Conservation (phyloP, 2,797 vertebrate species). For the Bryconaethiops microstoma region DNA sequence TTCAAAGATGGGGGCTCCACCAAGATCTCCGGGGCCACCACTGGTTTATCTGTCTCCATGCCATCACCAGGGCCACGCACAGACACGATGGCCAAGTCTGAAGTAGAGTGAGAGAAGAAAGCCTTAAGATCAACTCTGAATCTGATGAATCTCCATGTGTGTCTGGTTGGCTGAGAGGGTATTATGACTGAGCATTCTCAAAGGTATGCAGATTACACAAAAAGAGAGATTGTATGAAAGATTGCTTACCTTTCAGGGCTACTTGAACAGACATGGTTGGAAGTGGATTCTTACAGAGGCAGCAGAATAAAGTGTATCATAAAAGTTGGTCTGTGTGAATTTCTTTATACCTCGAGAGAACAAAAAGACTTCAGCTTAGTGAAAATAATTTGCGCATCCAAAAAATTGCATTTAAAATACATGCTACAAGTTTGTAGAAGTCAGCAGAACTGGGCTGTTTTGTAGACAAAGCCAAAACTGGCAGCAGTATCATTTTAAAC, state of each 20-base stretch:
- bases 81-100: slow-evolving; percentile 72
- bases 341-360: not conserved
- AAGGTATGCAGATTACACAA: slow-evolving; percentile 5
- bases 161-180: slow-evolving; percentile 18
- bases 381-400: too few species aligned
- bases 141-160: not conserved
- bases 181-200: not conserved
- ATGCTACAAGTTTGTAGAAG: not conserved
- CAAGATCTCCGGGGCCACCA: slow-evolving; percentile 71
- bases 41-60: slow-evolving; percentile 90
- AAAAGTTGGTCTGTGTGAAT: not conserved
- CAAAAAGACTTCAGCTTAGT: not conserved
- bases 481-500: not conserved
- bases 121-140: not conserved
- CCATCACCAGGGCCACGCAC: slow-evolving; percentile 93
- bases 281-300: not conserved
- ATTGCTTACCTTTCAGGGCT: slow-evolving; percentile 68
- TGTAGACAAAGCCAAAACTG: not conserved
- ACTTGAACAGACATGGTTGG: slow-evolving; percentile 67
- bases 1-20: slow-evolving; percentile 66
- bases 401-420: too few species aligned
- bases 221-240: not conserved
- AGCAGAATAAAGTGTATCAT: not conserved
- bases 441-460: not conserved
- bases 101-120: not conserved